Evolutionary conservation across 1,140 invertebrate genomes (phyloP), one percentile per base, ranked within the genome.

Genomic region (Zaprionus africanus): DNA sequence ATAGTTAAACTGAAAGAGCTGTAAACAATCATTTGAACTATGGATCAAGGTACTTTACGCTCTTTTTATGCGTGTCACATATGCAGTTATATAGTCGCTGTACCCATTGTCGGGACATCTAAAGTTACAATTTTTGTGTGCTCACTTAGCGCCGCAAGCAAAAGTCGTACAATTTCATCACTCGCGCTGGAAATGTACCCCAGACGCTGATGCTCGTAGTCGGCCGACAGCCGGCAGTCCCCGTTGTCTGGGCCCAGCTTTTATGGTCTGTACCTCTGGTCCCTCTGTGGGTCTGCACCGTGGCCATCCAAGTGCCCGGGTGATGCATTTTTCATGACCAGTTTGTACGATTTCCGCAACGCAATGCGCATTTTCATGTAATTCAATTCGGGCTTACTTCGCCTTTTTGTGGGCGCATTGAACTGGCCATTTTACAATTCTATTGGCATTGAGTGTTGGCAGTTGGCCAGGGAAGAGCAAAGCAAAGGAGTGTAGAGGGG

Each of bases 301-400:
- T 51, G 46, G 46, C 46, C 9, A 31, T 53, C 43, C 60, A 26
- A 19, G 43, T 67, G 69, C 65, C 60, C 81, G 64, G 76, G 81
- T 90, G 81, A 82, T 90, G 85, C 85, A 90, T 90, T 90, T 90
- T 90, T 90, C 85, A 90, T 90, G 85, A 90, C 86, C 85, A 82
- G 86, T 90, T 90, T 90, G 85, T 90, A 90, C 85, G 85, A 90
- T 90, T 90, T 90, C 85, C 85, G 85, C 85, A 90, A 88, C 84
- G 84, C 84, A 87, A 69, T 68, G 73, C 79, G 78, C 84, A 84
- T 88, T 88, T 85, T 90, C 78, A 85, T 90, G 85, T 85, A 90
- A 90, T 90, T 90, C 85, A 82, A 90, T 90, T 90, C 79, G 72
- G 81, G 62, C n/a, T 59, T 56, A 43, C 43, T 49, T 64, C 31